phyloP scores from a whole-genome alignment of 2,113 vertebrate species.

The Rhizomys pruinosus region DNA sequence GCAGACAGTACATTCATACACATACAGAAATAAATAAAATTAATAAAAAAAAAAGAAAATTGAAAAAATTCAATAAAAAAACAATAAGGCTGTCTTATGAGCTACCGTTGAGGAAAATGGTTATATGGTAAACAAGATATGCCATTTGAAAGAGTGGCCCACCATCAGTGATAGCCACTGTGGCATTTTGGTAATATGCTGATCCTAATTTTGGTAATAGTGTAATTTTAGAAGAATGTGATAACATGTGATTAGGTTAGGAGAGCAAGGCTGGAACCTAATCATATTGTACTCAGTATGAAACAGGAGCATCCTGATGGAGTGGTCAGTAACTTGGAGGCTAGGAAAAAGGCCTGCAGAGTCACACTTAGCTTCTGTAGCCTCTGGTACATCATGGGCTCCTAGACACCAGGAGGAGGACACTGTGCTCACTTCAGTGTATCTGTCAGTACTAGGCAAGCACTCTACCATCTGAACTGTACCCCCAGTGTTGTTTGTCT shows the following conservation, averaged over 20 bases:
- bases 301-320: not conserved
- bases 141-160: conserved; percentile 35
- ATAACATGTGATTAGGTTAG: conserved; percentile 47
- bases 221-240: conserved; percentile 52
- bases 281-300: not conserved
- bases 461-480: no score
- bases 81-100: no score
- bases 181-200: conserved; percentile 44
- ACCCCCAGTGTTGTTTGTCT: no score
- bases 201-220: conserved; percentile 50
- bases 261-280: conserved; percentile 12
- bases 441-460: no score
- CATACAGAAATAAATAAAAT: no score
- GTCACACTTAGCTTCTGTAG: not conserved
- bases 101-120: no score
- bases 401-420: not conserved
- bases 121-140: not conserved
- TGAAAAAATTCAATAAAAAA: no score
- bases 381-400: not conserved
- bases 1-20: no score
- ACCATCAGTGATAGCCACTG: not conserved
- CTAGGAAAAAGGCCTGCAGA: not conserved
- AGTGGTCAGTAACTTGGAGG: not conserved
- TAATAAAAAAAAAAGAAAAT: no score
- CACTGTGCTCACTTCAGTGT: not conserved